A percentile compares a stretch with the other conserved stretches of the same genome.
Evolutionary conservation across 2,113 vertebrate species (phyloP).

Genomic region (Lethenteron camtschaticum): DNA sequence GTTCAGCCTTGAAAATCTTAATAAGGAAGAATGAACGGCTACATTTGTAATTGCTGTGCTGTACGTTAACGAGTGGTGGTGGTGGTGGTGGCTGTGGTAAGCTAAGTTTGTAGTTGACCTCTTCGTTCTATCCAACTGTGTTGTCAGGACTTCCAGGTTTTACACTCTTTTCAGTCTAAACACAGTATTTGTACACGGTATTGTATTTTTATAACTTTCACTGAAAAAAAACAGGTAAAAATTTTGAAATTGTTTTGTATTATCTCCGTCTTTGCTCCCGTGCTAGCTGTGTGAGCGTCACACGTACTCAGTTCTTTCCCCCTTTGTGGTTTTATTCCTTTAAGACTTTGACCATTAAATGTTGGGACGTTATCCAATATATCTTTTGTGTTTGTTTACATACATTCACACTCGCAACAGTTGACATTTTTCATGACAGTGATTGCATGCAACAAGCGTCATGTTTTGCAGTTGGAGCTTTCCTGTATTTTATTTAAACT

Average conservation of each 20-base stretch:
- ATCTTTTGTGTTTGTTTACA: too few species aligned
- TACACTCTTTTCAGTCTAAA: not conserved
- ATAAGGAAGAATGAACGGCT: not conserved
- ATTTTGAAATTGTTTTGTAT: constrained; percentile 3
- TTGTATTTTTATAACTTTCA: constrained; percentile 5
- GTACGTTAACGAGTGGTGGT: constrained; percentile 1
- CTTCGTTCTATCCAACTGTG: not conserved
- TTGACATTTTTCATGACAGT: too few species aligned
- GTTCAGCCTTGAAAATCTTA: not conserved
- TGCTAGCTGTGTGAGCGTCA: not conserved
- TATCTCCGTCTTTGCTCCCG: not conserved
- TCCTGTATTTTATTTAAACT: too few species aligned
- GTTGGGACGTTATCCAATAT: too few species aligned
- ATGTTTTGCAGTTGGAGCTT: too few species aligned
- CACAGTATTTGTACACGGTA: constrained; percentile 6
- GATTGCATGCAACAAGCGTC: too few species aligned
- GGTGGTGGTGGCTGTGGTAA: constrained; percentile 1
- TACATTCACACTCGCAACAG: too few species aligned
- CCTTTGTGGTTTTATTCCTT: too few species aligned
- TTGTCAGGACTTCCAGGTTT: constrained; percentile 5
- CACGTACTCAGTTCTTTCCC: too few species aligned
- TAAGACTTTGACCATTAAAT: too few species aligned
- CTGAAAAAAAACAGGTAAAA: not conserved
- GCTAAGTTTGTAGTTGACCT: not conserved
- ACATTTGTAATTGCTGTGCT: not conserved